phyloP scores from a whole-genome alignment of 2,113 vertebrate species.

The Brachyistius frenatus region DNA sequence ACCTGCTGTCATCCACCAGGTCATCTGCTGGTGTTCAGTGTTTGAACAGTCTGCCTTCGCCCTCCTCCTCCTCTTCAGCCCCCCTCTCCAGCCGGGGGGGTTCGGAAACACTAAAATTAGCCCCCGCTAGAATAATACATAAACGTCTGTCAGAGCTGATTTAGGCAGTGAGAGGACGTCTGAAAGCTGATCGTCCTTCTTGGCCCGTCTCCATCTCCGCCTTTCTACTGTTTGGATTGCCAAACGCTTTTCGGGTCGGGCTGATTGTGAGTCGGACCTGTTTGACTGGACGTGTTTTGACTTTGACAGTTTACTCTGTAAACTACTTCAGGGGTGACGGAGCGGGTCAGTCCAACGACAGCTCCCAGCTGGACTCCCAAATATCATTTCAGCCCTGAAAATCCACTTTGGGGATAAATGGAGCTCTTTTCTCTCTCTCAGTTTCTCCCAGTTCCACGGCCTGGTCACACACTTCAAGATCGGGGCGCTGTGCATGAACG shows the following conservation, averaged over 20 bases:
- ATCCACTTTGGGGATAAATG: slow-evolving; percentile 42
- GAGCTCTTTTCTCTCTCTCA: slow-evolving; percentile 69
- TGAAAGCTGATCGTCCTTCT: slow-evolving; percentile 66
- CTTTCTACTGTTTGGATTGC: slow-evolving; percentile 68
- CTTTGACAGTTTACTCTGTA: slow-evolving; percentile 59
- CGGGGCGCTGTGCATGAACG: slow-evolving; percentile 93
- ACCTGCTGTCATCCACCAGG: too few species aligned
- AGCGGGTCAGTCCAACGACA: slow-evolving; percentile 46
- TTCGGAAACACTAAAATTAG: slow-evolving; percentile 69
- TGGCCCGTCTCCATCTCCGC: slow-evolving; percentile 60
- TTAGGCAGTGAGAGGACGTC: slow-evolving; percentile 43
- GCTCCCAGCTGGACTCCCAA: slow-evolving; percentile 58
- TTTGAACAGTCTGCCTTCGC: neutral
- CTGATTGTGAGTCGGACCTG: slow-evolving; percentile 62
- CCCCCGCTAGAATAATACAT: slow-evolving; percentile 68
- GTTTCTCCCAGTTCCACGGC: slow-evolving; percentile 94
- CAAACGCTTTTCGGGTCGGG: slow-evolving; percentile 47
- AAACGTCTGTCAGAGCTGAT: slow-evolving; percentile 72
- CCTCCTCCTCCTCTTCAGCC: neutral
- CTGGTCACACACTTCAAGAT: slow-evolving; percentile 96
- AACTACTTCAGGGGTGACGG: slow-evolving; percentile 60
- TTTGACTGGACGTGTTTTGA: slow-evolving; percentile 68
- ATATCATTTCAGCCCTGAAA: slow-evolving; percentile 33
- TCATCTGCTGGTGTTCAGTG: too few species aligned
- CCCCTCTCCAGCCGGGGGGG: slow-evolving; percentile 45